Percentiles rank a stretch among this genome's conserved stretches.
These are phyloP conservation scores for Ophioninae sp. DNA, from an alignment of 2,888 invertebrate genomes.

Conservation along the genomic window DNA sequence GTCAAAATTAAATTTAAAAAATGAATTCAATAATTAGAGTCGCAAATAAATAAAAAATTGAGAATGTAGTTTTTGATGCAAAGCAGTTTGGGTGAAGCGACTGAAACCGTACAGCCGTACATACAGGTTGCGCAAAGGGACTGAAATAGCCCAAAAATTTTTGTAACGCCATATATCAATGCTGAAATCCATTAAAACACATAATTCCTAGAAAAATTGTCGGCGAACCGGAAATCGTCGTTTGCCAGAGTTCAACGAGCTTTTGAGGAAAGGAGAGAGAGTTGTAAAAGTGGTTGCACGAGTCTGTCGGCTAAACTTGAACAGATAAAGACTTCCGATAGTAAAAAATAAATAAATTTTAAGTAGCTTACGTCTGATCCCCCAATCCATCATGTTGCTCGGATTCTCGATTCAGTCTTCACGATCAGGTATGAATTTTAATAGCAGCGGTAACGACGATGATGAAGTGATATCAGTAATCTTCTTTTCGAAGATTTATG, in stretches of 20 bases:
- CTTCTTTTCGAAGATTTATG: conserved; percentile 39
- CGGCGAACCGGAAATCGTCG: conserved; percentile 1
- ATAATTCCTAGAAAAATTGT: not conserved
- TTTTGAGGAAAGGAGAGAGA: not conserved
- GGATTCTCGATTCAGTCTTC: conserved; percentile 50
- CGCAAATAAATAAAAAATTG: no score
- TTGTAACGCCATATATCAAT: not conserved
- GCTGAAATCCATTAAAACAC: not conserved
- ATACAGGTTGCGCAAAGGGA: no score
- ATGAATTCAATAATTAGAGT: no score
- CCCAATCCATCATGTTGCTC: conserved; percentile 88
- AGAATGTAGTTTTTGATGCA: no score
- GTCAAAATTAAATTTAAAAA: no score
- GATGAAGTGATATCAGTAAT: conserved; percentile 29
- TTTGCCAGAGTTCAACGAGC: conserved; percentile 12
- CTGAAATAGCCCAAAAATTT: not conserved
- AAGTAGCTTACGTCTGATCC: conserved; percentile 86
- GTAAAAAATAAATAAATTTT: conserved; percentile 24
- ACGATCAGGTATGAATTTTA: conserved; percentile 31
- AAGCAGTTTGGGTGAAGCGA: no score
- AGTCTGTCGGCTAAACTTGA: conserved; percentile 22
- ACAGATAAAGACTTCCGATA: conserved; percentile 16
- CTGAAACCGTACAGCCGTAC: no score
- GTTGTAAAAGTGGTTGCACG: conserved; percentile 1
- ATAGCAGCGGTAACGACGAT: conserved; percentile 34